Percentiles rank a stretch among this genome's conserved stretches.
These are phyloP conservation scores for Drosophila subsilvestris DNA, from an alignment of 2,888 invertebrate species.

Conservation along the genomic window DNA sequence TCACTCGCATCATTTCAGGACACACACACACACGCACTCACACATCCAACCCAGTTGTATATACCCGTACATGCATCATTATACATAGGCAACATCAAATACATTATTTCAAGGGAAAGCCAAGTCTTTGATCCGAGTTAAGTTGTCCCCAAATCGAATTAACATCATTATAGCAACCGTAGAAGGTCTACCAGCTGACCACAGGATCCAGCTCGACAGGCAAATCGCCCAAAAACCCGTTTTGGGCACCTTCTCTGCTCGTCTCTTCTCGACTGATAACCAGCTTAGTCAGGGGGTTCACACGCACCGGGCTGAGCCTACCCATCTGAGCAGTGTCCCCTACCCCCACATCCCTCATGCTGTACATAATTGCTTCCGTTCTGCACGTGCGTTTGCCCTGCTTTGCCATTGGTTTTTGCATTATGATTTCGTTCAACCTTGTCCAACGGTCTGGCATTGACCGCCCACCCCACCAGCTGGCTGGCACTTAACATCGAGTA, in stretches of 20 bases:
- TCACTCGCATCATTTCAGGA: conserved; percentile 8
- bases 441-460: background rate
- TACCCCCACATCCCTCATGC: conserved; percentile 42
- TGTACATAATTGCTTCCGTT: conserved; percentile 77
- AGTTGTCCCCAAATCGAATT: background rate
- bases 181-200: conserved; percentile 14
- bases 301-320: conserved; percentile 9
- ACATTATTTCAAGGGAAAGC: background rate
- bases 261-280: conserved; percentile 19
- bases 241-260: conserved; percentile 5
- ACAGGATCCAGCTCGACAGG: conserved; percentile 4
- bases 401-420: conserved; percentile 47
- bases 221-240: conserved; percentile 24
- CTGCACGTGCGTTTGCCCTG: conserved; percentile 73
- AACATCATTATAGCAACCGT: background rate
- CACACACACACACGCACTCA: background rate
- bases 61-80: background rate
- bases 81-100: background rate
- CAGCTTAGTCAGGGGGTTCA: conserved; percentile 30
- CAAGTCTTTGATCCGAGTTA: background rate
- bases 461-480: conserved; percentile 2
- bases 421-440: conserved; percentile 58
- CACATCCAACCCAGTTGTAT: conserved; percentile 1
- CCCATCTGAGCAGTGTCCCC: conserved; percentile 8
- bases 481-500: conserved; percentile 1